phyloP scores from a whole-genome alignment of 1,140 invertebrate genomes.

The Gryon sp. region DNA sequence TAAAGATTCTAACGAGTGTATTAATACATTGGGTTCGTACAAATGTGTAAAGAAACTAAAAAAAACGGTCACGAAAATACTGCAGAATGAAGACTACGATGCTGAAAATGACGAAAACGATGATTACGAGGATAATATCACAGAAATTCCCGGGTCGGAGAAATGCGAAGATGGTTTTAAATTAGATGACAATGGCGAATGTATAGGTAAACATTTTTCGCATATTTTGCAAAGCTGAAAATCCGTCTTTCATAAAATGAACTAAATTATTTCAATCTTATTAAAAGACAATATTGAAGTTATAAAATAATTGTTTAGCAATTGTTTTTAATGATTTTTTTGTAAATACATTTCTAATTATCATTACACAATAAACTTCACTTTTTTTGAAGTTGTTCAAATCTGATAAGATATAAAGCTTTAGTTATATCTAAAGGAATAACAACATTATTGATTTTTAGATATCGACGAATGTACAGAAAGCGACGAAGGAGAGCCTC shows the following conservation, averaged over 20 bases:
- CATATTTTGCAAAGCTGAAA: too few relatives aligned
- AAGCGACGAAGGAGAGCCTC: slow-evolving; percentile 80
- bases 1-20: slow-evolving; percentile 76
- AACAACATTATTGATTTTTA: slow-evolving; percentile 65
- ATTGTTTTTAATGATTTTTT: too few relatives aligned
- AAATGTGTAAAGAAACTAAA: slow-evolving; percentile 76
- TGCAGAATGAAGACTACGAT: slow-evolving; percentile 73
- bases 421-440: too few relatives aligned
- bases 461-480: slow-evolving; percentile 89
- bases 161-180: slow-evolving; percentile 79
- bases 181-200: slow-evolving; percentile 79
- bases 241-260: too few relatives aligned
- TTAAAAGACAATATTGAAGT: too few relatives aligned
- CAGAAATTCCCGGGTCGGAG: slow-evolving; percentile 69
- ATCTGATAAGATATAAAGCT: too few relatives aligned
- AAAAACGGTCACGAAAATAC: slow-evolving; percentile 68
- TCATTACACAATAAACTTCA: too few relatives aligned
- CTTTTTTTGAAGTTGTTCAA: too few relatives aligned
- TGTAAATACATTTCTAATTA: too few relatives aligned
- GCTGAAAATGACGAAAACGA: slow-evolving; percentile 66
- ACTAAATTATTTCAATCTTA: too few relatives aligned
- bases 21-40: slow-evolving; percentile 82
- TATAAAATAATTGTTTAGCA: too few relatives aligned
- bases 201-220: slow-evolving; percentile 78
- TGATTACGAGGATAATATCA: slow-evolving; percentile 69